phyloP scores from a whole-genome alignment of 2,888 invertebrate genomes.

The Danaus chrysippus region DNA sequence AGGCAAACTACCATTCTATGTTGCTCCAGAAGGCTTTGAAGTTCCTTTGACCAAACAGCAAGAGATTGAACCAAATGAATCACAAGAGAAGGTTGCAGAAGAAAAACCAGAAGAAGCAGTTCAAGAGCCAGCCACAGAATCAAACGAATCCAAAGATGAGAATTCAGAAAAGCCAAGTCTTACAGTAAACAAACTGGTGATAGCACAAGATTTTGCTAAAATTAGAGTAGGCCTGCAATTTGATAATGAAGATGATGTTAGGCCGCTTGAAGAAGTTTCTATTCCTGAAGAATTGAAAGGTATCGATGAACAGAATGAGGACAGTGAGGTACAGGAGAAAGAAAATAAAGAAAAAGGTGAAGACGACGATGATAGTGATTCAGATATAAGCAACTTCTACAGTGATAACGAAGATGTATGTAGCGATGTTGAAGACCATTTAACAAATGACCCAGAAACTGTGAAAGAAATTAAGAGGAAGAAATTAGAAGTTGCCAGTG shows the following conservation, averaged over 20 bases:
- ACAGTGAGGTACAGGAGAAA: constrained; percentile 45
- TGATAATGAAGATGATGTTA: constrained; percentile 81
- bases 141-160: constrained; percentile 43
- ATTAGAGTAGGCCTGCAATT: constrained; percentile 87
- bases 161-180: constrained; percentile 51
- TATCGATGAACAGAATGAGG: constrained; percentile 63
- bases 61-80: constrained; percentile 41
- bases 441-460: constrained; percentile 67
- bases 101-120: constrained; percentile 45
- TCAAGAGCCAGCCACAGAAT: constrained; percentile 50
- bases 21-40: constrained; percentile 91
- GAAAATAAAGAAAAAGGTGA: constrained; percentile 43
- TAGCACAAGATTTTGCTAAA: constrained; percentile 90
- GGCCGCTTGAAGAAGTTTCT: constrained; percentile 75
- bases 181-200: constrained; percentile 68
- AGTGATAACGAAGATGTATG: constrained; percentile 81
- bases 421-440: constrained; percentile 73
- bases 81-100: constrained; percentile 33
- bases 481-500: constrained; percentile 74
- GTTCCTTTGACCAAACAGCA: constrained; percentile 78
- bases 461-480: constrained; percentile 68
- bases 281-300: constrained; percentile 63
- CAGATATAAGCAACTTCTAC: constrained; percentile 83
- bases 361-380: constrained; percentile 72
- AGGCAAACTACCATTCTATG: constrained; percentile 97